phyloP scores from a whole-genome alignment of 2,113 vertebrate species.

The Promerops cafer region DNA sequence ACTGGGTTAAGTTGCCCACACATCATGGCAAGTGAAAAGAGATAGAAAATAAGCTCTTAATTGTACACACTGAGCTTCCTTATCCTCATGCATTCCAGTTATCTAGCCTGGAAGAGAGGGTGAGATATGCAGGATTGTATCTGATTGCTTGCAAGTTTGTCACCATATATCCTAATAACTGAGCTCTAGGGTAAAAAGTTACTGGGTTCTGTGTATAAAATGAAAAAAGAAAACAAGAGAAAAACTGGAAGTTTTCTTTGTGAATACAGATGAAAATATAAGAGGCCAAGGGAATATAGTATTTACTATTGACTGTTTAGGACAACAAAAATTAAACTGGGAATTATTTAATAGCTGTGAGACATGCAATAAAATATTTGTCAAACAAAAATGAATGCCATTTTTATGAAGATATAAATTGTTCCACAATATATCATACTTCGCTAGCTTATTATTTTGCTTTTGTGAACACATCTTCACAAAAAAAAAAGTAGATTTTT shows the following conservation, averaged over 20 bases:
- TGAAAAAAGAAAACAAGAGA: not conserved
- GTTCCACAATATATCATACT: not conserved
- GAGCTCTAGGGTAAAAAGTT: not conserved
- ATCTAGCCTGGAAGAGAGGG: not conserved
- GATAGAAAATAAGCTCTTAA: not conserved
- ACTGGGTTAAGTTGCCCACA: not conserved
- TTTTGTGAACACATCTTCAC: conserved; percentile 1
- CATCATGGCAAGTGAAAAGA: not conserved
- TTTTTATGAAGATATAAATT: conserved; percentile 43
- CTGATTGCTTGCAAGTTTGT: not conserved
- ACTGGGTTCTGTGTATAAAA: not conserved
- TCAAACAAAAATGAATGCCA: conserved; percentile 25
- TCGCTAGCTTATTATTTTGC: conserved; percentile 32
- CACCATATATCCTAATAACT: not conserved
- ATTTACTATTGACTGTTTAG: conserved; percentile 21
- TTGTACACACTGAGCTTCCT: not conserved
- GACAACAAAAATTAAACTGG: conserved; percentile 49
- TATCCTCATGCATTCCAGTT: not conserved
- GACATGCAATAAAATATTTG: conserved; percentile 47
- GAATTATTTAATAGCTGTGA: conserved; percentile 64
- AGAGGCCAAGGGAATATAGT: not conserved
- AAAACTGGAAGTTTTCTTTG: not conserved
- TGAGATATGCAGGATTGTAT: not conserved
- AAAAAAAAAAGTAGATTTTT: not conserved
- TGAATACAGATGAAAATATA: not conserved